phyloP scores from a whole-genome alignment of 2,797 vertebrate genomes.

The Sebastes itinus region DNA sequence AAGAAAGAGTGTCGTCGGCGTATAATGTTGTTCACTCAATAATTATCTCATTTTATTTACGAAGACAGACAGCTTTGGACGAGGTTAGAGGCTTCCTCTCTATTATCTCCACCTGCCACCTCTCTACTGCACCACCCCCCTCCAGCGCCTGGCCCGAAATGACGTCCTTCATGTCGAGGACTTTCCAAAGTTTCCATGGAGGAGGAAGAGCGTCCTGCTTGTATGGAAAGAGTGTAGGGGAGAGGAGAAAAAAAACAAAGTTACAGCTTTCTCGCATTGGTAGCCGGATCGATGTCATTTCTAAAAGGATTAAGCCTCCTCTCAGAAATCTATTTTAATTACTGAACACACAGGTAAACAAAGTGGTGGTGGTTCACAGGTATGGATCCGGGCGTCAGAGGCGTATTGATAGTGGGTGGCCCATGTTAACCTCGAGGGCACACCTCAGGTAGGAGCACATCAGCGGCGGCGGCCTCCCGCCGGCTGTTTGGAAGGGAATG shows the following conservation, averaged over 20 bases:
- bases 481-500: slow-evolving; percentile 23
- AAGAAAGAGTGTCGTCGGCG: slow-evolving; percentile 68
- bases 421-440: slow-evolving; percentile 65
- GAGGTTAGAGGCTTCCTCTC: slow-evolving; percentile 79
- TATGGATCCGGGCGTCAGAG: slow-evolving; percentile 70
- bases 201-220: slow-evolving; percentile 21
- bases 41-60: slow-evolving; percentile 86
- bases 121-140: not conserved
- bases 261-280: slow-evolving; percentile 44
- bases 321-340: slow-evolving; percentile 83
- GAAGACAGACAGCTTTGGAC: slow-evolving; percentile 77
- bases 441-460: slow-evolving; percentile 30
- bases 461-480: not conserved
- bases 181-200: slow-evolving; percentile 70
- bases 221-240: slow-evolving; percentile 8
- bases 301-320: slow-evolving; percentile 74
- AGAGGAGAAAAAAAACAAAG: slow-evolving; percentile 18
- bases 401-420: slow-evolving; percentile 69
- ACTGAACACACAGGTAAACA: slow-evolving; percentile 79
- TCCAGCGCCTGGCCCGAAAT: slow-evolving; percentile 41
- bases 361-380: slow-evolving; percentile 61
- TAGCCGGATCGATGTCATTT: slow-evolving; percentile 76
- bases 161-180: slow-evolving; percentile 74
- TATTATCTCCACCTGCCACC: slow-evolving; percentile 71
- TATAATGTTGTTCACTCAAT: slow-evolving; percentile 81